Evolutionary conservation across 37 sponge, comb jelly and placozoan species (phyloP), one percentile per base, ranked within the genome.

Genomic region (Geodia barretti): DNA sequence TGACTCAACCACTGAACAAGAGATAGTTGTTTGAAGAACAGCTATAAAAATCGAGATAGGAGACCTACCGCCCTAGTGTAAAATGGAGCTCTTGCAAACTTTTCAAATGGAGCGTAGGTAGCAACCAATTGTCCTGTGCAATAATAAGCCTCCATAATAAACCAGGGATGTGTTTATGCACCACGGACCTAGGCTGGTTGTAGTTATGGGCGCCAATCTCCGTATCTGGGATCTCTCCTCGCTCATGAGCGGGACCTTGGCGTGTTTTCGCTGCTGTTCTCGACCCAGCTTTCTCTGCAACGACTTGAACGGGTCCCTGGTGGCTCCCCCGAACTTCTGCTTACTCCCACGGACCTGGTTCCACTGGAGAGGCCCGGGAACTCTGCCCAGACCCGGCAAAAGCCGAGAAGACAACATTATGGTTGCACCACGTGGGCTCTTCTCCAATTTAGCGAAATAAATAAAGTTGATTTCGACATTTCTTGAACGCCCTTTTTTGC

Each of bases 71-170:
- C 31, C 41, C 41, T 62, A 3, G 86, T 77, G 67, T 60, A 85
- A 0, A 80, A 9, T 69, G 90, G 82, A 28, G 86, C 77, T 32
- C 62, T 84, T 4, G 90, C 86, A 72, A 71, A 85, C 34, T 71
- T 84, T 33, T 90, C 90, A 35, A 76, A 60, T 43, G 90, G 90
- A 3, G 75, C 41, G 30, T 72, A 54, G 0, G 26, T 25, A 2
- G 83, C 31, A 1, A 89, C 75, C 19, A 77, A 28, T n/a, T 76
- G 72, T 63, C 41, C 86, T 86, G 36, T 23, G 35, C 2, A 65
- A 28, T 9, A 41, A 76, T 20, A 7, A 30, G 2, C 14, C n/a
- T n/a, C n/a, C n/a, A n/a, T n/a, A n/a, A n/a, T n/a, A n/a, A 47
- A 42, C 54, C 26, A 42, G 58, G 29, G 39, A 54, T 20, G 40